phyloP scores from a whole-genome alignment of 2,113 vertebrate genomes.

The Sceloporus tristichus region DNA sequence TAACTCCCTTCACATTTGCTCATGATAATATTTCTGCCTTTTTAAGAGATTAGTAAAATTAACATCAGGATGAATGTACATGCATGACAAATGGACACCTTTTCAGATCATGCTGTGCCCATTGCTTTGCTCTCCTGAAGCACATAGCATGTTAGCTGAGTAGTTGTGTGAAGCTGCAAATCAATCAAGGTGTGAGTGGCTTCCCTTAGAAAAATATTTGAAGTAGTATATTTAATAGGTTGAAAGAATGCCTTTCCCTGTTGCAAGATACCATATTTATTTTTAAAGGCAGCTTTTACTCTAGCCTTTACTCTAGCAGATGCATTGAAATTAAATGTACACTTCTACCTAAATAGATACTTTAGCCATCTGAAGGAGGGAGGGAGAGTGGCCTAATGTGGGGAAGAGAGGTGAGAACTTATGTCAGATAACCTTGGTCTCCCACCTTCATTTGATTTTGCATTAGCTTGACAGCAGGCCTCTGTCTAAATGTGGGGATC shows the following conservation, averaged over 20 bases:
- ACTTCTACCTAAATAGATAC: conserved; percentile 14
- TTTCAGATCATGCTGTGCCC: background rate
- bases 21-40: background rate
- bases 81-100: background rate
- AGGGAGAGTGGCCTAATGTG: background rate
- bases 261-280: background rate
- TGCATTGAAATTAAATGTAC: background rate
- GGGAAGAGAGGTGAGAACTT: conserved; percentile 41
- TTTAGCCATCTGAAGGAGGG: background rate
- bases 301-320: background rate
- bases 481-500: no score
- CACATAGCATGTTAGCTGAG: background rate
- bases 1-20: background rate
- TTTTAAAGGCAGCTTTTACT: background rate
- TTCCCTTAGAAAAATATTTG: background rate
- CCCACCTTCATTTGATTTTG: background rate
- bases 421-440: background rate
- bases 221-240: background rate
- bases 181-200: background rate
- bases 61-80: background rate
- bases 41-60: background rate
- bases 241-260: background rate
- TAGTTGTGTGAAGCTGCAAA: background rate
- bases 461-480: no score
- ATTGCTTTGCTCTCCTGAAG: background rate